Base-by-base conservation (phyloP, 1,140 invertebrate species). In the Harpegnathos saltator region DNA sequence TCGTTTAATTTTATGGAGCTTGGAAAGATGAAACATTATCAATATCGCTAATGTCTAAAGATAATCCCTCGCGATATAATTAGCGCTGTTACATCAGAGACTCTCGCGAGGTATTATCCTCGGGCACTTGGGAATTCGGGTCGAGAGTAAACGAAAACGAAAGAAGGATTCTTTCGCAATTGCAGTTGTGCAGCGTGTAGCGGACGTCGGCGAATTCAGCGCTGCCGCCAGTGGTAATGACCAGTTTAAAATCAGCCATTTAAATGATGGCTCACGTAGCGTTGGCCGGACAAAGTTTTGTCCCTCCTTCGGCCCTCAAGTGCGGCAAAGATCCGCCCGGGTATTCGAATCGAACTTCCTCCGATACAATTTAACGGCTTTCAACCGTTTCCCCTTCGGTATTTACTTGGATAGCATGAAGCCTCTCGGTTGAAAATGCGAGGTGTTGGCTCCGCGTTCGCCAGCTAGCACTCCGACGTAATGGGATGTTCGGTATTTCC, bases 181-280 rank as follows among this genome's bases (percentile, higher is more conserved):
- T 83, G 72, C 59, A 81, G 5, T 65, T 38, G 59, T 71, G n/a
- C n/a, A 33, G 5, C 50, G 52, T 81, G 29, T 54, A 83, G 52
- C 26, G 24, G n/a, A 19, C 9, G 50, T 56, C n/a, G 69, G 26
- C 33, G 58, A 74, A 69, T 38, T 66, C 38, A 83, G 72, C 71
- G 26, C 54, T 56, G 19, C 58, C 38, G 48, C 19, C 58, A 82
- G 71, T 75, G 62, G 72, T 83, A 83, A 58, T 50, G 50, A 84
- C 73, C 52, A 52, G 86, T 58, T 73, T 88, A 89, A 91, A 93
- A 92, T 90, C 88, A 87, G 87, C 87, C 90, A 91, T 93, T 93
- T 93, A 90, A 90, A 89, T 90, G 90, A 87, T 89, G 63, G 63
- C 91, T 92, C 92, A 92, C 91, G 91, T 92, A 91, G 82, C 82